phyloP scores from a whole-genome alignment of 2,797 vertebrate species.

The Microctenopoma steveboyesi region DNA sequence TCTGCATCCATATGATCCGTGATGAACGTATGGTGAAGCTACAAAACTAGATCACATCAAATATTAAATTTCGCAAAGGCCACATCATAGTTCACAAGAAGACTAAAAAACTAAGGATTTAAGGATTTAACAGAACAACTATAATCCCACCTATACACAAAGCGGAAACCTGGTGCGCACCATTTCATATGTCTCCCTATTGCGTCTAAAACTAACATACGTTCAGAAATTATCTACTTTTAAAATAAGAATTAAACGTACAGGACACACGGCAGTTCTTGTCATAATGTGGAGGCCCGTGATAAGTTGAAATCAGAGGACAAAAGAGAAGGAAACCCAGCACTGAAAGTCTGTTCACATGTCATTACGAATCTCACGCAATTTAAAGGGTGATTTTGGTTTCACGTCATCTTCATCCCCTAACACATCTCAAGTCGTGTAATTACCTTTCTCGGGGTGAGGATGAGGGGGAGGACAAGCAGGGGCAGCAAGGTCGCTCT shows the following conservation, averaged over 20 bases:
- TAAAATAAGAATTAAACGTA: not conserved
- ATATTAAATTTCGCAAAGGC: not conserved
- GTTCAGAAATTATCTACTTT: not conserved
- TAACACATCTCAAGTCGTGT: constrained; percentile 48
- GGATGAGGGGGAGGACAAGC: constrained; percentile 11
- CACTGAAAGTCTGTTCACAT: constrained; percentile 24
- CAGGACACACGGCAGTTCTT: not conserved
- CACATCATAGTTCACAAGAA: not conserved
- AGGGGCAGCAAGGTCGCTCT: constrained; percentile 21
- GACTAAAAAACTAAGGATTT: not conserved
- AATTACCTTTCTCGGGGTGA: constrained; percentile 64
- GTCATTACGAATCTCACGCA: constrained; percentile 44
- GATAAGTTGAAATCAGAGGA: not conserved
- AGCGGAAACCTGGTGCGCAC: not conserved
- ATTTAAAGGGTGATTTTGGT: constrained; percentile 58
- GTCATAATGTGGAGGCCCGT: not conserved
- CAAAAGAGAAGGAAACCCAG: constrained; percentile 7
- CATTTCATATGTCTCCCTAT: not conserved
- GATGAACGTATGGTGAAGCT: not conserved
- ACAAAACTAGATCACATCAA: not conserved
- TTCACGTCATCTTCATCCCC: constrained; percentile 62
- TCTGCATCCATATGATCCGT: not conserved
- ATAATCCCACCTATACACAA: constrained; percentile 1
- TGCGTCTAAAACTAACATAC: not conserved
- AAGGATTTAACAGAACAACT: not conserved